A percentile compares a stretch with the other conserved stretches of the same genome.
Evolutionary conservation across 2,888 invertebrate species (phyloP).

Genomic region (Hypsopygia costalis): DNA sequence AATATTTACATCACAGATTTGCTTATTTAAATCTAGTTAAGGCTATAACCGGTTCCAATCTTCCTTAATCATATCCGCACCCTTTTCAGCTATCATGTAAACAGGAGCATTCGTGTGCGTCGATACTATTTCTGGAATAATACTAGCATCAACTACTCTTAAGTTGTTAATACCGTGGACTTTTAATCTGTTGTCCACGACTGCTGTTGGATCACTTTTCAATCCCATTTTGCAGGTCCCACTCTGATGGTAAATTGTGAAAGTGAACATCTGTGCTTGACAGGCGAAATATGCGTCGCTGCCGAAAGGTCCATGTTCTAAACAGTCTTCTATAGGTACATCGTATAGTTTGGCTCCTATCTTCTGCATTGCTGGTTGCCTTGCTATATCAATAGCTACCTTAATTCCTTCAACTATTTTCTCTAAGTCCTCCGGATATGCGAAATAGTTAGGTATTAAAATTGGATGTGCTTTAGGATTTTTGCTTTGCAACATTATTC

Average conservation of each 20-base stretch:
- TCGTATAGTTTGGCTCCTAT: constrained; percentile 81
- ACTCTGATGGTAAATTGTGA: constrained; percentile 86
- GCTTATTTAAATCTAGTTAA: constrained; percentile 16
- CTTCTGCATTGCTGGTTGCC: constrained; percentile 79
- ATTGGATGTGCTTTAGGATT: constrained; percentile 87
- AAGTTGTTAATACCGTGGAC: constrained; percentile 85
- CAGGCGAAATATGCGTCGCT: constrained; percentile 87
- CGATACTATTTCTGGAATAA: constrained; percentile 89
- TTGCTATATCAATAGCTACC: constrained; percentile 77
- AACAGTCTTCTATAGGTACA: constrained; percentile 82
- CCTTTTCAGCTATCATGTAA: constrained; percentile 92
- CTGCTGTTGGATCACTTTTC: constrained; percentile 76
- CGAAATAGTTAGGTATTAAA: constrained; percentile 91
- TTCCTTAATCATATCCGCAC: constrained; percentile 85
- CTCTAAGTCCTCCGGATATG: constrained; percentile 80
- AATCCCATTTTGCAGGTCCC: constrained; percentile 85
- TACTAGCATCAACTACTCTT: constrained; percentile 88
- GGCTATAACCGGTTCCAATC: constrained; percentile 49
- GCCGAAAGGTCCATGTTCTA: constrained; percentile 73
- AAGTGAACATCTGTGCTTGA: constrained; percentile 83
- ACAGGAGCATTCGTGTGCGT: constrained; percentile 89
- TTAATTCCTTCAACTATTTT: constrained; percentile 84
- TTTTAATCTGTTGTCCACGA: constrained; percentile 82
- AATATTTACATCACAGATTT: constrained; percentile 31
- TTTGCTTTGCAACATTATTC: constrained; percentile 83